Evolutionary conservation across 2,113 vertebrate species (phyloP), one percentile per base, ranked within the genome.

Genomic region (Oreochromis niloticus): DNA sequence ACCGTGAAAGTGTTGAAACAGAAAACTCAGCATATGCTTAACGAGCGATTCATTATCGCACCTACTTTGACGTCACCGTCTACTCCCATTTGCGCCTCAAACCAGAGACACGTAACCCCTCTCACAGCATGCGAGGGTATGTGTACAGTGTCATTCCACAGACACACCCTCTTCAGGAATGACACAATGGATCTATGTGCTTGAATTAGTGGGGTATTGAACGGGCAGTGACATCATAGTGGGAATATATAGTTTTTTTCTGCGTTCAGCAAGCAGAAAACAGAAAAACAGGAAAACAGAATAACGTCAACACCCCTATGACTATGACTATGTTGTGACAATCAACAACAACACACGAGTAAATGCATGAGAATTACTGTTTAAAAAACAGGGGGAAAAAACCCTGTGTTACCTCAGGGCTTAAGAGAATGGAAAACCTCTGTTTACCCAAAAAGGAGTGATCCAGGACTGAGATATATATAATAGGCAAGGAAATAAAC

Each of bases 1-100:
- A 80, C 56, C 30, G 24, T 13, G 10, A 84, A 30, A 79, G 85
- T 52, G 41, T 16, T 1, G 2, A 82, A 88, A 83, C 12, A 16
- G 11, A 82, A 87, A 73, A 88, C 59, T 13, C 14, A 73, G 71
- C 90, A 85, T 90, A 87, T 84, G 89, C 81, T 89, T n/a, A 61
- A 71, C 61, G 71, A 36, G 27, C 71, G 81, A 90, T 73, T 90
- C 84, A 87, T 80, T 43, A 57, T 87, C 34, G 56, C 84, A 50
- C 19, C 50, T 41, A 6, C 22, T 82, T 66, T 68, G 79, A 92
- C 81, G 46, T 94, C 83, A 88, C 30, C 16, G 14, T 19, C 34
- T 14, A 48, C 56, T 17, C 22, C 39, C 36, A 68, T 84, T 61
- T 78, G 81, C 50, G 82, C 32, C 32, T 36, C 73, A 85, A 63